phyloP scores from a whole-genome alignment of 2,113 vertebrate genomes.

The Eublepharis macularius region DNA sequence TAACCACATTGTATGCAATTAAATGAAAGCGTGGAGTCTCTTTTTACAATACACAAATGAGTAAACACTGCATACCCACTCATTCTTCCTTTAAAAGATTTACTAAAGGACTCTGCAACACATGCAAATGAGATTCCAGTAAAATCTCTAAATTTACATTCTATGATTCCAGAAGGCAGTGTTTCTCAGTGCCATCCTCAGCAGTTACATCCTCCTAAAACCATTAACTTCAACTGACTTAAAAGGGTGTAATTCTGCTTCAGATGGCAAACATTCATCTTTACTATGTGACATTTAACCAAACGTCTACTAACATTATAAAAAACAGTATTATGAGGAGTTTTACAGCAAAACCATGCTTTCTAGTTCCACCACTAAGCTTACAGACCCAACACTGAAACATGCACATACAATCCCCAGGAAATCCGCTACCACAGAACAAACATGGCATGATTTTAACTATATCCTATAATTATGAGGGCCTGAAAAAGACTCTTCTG shows the following conservation, averaged over 20 bases:
- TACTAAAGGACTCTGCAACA: background rate
- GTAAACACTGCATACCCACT: background rate
- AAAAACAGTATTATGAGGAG: background rate
- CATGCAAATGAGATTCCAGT: background rate
- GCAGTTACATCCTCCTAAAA: too few relatives aligned
- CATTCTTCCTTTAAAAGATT: background rate
- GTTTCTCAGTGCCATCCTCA: background rate
- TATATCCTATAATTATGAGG: background rate
- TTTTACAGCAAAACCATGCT: background rate
- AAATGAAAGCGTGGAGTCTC: background rate
- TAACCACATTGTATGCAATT: background rate
- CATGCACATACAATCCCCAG: background rate
- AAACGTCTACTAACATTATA: background rate
- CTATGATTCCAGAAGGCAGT: background rate
- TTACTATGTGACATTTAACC: background rate
- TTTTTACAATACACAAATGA: background rate
- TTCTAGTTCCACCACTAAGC: background rate
- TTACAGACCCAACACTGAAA: background rate
- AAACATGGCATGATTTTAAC: background rate
- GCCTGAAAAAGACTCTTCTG: background rate
- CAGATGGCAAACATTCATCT: background rate
- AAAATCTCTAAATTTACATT: background rate
- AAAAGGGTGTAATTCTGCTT: too few relatives aligned
- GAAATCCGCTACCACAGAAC: rapidly evolving
- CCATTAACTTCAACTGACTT: too few relatives aligned